Base-by-base conservation (phyloP, 1,140 invertebrate species). In the Papilio aristodemus region DNA sequence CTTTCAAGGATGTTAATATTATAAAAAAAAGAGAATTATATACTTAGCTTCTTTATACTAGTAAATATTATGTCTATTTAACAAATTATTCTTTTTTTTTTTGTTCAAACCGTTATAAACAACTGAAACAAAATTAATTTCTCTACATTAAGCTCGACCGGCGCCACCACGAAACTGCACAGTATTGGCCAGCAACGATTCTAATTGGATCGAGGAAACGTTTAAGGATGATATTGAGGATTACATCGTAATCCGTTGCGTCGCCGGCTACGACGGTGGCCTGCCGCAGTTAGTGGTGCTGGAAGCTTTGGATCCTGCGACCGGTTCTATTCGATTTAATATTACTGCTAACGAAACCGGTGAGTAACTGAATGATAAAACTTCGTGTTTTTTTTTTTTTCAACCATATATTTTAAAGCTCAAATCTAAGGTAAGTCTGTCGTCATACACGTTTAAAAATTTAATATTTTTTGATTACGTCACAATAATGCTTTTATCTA, bases 301-400 rank as follows among this genome's bases (percentile, higher is more conserved):
- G 11, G 88, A 91, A 72, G 88, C 88, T 14, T 71, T 89, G 19
- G 88, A 91, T 58, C 71, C 83, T 19, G 43, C 63, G 9, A 85
- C 71, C 54, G 85, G 83, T 1, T 60, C 68, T 8, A 75, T 84
- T 3, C 73, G 77, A 37, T 89, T 91, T 60, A 88, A 87, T 25
- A 81, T 89, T 14, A 86, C 87, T 43, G 81, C 86, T 22, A 89
- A 91, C 77, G 88, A 89, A 43, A 91, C 86, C 67, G 83, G 89
- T 89, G 70, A 80, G 86, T 64, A 27, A 27, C 25, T 27, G 8
- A 64, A 17, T 36, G 11, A 0, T 66, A 19, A 50, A 4, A 22
- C 1, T 9, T 46, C 17, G 14, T 46, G 14, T 46, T 17, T 14
- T 32, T 32, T 32, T 32, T 32, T 3, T 32, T 32, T 32, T 32